Evolutionary conservation across 2,888 invertebrate species (phyloP).

Genomic region (Drosophila maculinotata): DNA sequence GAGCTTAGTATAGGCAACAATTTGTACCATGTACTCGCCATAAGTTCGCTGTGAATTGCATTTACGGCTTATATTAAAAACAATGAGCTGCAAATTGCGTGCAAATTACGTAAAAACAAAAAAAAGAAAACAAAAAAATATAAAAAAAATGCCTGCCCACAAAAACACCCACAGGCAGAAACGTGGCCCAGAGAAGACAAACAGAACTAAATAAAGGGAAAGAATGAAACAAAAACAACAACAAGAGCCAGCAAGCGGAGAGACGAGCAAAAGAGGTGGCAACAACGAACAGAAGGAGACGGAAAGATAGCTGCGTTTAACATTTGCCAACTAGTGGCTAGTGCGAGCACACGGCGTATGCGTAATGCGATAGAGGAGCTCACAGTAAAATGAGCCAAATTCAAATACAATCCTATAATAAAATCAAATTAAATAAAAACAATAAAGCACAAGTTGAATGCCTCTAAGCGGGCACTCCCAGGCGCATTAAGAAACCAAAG

Average conservation of each 20-base stretch:
- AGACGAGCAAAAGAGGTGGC: conserved; percentile 5
- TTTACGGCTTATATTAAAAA: conserved; percentile 36
- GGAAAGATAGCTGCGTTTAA: neutral
- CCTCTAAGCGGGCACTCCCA: conserved; percentile 32
- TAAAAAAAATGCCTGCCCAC: neutral
- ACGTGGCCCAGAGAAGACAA: conserved; percentile 4
- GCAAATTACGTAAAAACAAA: conserved; percentile 19
- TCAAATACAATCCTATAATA: neutral
- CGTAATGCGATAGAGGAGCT: neutral
- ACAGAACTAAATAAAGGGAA: neutral
- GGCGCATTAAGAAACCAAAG: conserved; percentile 52
- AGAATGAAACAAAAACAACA: neutral
- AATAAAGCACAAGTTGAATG: conserved; percentile 41
- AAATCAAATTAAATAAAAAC: conserved; percentile 25
- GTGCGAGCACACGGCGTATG: neutral
- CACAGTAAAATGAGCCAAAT: neutral
- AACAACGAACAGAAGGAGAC: neutral
- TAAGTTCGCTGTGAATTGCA: conserved; percentile 9
- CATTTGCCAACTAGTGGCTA: neutral
- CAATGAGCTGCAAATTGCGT: conserved; percentile 60
- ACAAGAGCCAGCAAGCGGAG: too few relatives aligned
- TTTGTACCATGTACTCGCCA: neutral
- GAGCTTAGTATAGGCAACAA: neutral
- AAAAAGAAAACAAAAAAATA: neutral
- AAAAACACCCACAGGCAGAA: conserved; percentile 20